Percentiles rank a stretch among this genome's conserved stretches.
These are phyloP conservation scores for Standfussiana lucernea DNA, from an alignment of 2,888 invertebrate genomes.

Conservation along the genomic window DNA sequence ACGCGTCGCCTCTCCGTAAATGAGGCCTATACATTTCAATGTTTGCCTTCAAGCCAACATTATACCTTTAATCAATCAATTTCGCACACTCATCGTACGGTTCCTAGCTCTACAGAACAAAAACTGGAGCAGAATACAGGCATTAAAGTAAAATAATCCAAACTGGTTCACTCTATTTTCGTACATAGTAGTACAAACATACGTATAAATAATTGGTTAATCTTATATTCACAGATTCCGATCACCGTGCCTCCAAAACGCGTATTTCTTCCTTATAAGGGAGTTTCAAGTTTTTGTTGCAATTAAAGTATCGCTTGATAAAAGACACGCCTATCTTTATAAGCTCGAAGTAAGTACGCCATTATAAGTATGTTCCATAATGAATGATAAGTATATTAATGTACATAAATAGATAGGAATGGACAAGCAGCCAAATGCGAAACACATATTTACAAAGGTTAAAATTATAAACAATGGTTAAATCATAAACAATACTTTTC, in stretches of 20 bases:
- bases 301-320: constrained; percentile 46
- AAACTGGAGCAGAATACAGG: constrained; percentile 61
- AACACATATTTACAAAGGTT: not conserved
- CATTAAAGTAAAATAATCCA: constrained; percentile 39
- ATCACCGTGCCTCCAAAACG: constrained; percentile 41
- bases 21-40: not conserved
- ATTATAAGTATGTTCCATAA: constrained; percentile 22
- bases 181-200: not conserved
- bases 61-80: not conserved
- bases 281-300: constrained; percentile 44
- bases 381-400: constrained; percentile 15
- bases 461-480: too few species aligned
- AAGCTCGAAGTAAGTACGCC: not conserved
- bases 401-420: not conserved
- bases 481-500: too few species aligned
- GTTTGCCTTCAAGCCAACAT: not conserved
- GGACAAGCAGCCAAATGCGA: not conserved
- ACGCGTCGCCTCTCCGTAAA: too few species aligned
- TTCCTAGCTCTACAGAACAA: constrained; percentile 33
- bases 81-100: not conserved
- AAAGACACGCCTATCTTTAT: not conserved
- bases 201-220: constrained; percentile 44
- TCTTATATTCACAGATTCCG: constrained; percentile 46
- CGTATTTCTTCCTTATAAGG: constrained; percentile 51
- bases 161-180: constrained; percentile 56